Percentiles rank a stretch among this genome's conserved stretches.
Conservation (phyloP, 2,888 invertebrate species). For the Branchipolynoe longqiensis region DNA sequence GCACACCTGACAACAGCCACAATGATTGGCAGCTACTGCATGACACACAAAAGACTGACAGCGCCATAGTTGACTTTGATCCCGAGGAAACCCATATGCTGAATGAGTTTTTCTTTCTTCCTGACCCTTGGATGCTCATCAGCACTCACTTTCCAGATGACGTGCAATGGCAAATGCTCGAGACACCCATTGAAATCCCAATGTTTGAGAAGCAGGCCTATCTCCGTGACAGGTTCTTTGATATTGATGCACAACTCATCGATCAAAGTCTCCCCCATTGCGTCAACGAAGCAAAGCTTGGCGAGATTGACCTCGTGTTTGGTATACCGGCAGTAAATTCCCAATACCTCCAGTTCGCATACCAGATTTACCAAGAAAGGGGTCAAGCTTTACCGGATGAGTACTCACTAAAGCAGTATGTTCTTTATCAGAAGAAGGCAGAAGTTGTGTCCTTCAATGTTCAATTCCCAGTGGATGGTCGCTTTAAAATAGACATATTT, state of each 20-base stretch:
- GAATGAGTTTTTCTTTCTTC: conserved; percentile 80
- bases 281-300: conserved; percentile 71
- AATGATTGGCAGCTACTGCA: conserved; percentile 78
- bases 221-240: conserved; percentile 77
- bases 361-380: conserved; percentile 71
- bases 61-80: conserved; percentile 70
- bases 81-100: conserved; percentile 70
- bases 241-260: conserved; percentile 72
- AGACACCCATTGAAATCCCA: conserved; percentile 69
- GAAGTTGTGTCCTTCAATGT: conserved; percentile 72
- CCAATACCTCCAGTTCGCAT: conserved; percentile 73
- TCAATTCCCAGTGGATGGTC: conserved; percentile 75
- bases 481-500: conserved; percentile 79
- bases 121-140: conserved; percentile 77
- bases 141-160: conserved; percentile 79
- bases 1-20: conserved; percentile 73
- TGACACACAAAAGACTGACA: conserved; percentile 67
- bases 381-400: background rate
- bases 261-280: conserved; percentile 71
- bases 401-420: conserved; percentile 75
- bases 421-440: conserved; percentile 75
- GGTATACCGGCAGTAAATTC: conserved; percentile 69
- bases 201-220: conserved; percentile 77
- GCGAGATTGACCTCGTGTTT: conserved; percentile 75
- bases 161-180: conserved; percentile 77